These are phyloP conservation scores for Pantherophis guttatus DNA, from an alignment of 2,113 vertebrate species.

Conservation along the genomic window DNA sequence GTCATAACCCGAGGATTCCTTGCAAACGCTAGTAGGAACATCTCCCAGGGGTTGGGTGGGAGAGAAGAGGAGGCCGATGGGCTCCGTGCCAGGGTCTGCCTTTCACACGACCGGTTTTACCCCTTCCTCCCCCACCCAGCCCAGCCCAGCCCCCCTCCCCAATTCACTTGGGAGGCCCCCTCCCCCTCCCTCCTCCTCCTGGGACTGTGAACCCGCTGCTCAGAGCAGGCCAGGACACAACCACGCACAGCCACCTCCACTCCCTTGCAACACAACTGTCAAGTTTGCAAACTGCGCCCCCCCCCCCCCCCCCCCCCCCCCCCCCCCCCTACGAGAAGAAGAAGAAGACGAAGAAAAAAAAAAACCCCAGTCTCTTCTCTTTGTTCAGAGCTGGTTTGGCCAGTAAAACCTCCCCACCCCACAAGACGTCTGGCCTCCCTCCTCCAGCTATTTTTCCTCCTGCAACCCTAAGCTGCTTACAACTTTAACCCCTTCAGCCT, in stretches of 20 bases:
- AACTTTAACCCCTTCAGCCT: background rate
- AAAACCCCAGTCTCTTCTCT: background rate
- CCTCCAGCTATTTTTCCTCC: background rate
- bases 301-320: fast-evolving
- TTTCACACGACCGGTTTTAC: no score
- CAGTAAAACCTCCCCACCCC: background rate
- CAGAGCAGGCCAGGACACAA: background rate
- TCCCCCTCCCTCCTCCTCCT: background rate
- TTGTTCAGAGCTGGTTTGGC: background rate
- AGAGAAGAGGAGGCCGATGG: no score
- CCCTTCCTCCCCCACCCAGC: no score
- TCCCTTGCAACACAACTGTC: background rate
- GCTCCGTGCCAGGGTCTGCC: no score
- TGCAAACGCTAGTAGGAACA: no score
- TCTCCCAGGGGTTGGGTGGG: no score
- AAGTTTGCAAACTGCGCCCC: background rate
- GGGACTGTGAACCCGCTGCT: background rate
- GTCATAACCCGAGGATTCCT: no score
- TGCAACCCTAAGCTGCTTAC: background rate
- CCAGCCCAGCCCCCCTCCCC: no score
- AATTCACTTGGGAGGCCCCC: no score
- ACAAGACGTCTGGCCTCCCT: background rate
- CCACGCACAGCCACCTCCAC: background rate
- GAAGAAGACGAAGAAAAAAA: no score
- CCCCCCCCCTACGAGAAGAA: fast-evolving